A percentile compares a stretch with the other conserved stretches of the same genome.
These are phyloP conservation scores for Amiota mariae DNA, from an alignment of 2,888 invertebrate genomes.

Conservation along the genomic window DNA sequence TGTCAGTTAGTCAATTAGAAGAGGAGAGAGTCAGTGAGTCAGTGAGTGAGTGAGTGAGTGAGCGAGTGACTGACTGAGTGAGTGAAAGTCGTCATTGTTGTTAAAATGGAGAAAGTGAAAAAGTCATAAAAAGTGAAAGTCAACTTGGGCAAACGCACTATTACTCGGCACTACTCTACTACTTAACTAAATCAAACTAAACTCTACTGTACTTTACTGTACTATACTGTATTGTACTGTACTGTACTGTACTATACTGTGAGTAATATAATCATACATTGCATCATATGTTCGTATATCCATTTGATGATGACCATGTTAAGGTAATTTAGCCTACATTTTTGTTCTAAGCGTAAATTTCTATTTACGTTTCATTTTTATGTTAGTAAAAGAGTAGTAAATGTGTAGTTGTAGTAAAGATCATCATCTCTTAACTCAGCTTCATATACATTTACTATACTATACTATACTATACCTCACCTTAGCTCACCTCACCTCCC, in stretches of 20 bases:
- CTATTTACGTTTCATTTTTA: conserved; percentile 24
- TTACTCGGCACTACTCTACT: not conserved
- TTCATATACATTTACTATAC: not conserved
- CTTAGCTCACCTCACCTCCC: too few relatives aligned
- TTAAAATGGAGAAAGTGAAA: conserved; percentile 43
- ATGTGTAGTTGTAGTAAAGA: not conserved
- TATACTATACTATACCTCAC: too few relatives aligned
- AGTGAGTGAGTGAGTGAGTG: not conserved
- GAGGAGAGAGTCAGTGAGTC: conserved; percentile 2
- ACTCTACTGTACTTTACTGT: too few relatives aligned
- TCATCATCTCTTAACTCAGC: not conserved
- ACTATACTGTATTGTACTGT: not conserved
- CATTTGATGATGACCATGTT: conserved; percentile 51
- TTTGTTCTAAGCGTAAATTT: conserved; percentile 51
- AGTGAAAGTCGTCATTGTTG: conserved; percentile 2
- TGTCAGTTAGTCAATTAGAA: not conserved
- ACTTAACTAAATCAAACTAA: not conserved
- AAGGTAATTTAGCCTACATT: conserved; percentile 66
- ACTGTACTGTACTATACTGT: not conserved
- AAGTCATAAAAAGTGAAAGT: conserved; percentile 67
- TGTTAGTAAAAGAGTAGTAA: not conserved
- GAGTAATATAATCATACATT: not conserved
- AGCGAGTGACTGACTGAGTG: too few relatives aligned
- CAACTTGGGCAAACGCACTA: conserved; percentile 49
- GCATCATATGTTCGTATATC: too few relatives aligned